Conservation (phyloP, 2,113 vertebrate genomes). For the Ceyx margarethae region DNA sequence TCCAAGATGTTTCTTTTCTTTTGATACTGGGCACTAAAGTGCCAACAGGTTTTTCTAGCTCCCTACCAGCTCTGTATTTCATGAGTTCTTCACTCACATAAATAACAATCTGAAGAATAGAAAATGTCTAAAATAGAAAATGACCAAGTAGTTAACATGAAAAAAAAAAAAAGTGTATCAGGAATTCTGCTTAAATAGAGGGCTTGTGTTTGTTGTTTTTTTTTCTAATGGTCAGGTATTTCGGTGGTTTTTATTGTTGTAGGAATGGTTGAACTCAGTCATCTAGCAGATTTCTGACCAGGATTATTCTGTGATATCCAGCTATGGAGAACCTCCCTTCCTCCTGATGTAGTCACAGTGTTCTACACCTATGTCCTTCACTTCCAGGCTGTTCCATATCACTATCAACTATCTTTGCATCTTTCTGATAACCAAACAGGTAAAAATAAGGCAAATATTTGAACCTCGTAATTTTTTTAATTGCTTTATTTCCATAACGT, state of each 20-base stretch:
- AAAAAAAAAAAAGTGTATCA: background rate
- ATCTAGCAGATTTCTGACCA: no score
- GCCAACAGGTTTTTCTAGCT: background rate
- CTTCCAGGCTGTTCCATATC: background rate
- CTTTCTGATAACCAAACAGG: background rate
- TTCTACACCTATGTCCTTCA: accelerated
- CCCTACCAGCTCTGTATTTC: background rate
- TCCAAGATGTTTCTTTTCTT: background rate
- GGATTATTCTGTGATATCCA: background rate
- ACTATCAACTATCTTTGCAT: background rate
- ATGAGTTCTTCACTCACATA: background rate
- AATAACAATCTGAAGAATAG: background rate
- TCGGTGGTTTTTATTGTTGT: no score
- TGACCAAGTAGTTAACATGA: background rate
- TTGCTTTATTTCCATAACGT: background rate
- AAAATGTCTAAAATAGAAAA: background rate
- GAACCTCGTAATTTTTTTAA: background rate
- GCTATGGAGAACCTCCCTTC: background rate
- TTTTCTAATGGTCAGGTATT: no score
- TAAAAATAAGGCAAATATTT: background rate
- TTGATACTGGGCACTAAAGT: background rate
- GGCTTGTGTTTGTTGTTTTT: no score
- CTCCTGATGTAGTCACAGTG: background rate
- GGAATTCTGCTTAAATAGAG: background rate
- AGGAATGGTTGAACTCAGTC: no score